A percentile compares a stretch with the other conserved stretches of the same genome.
Conservation (phyloP, 1,140 invertebrate species). For the Lepidostoma basale region DNA sequence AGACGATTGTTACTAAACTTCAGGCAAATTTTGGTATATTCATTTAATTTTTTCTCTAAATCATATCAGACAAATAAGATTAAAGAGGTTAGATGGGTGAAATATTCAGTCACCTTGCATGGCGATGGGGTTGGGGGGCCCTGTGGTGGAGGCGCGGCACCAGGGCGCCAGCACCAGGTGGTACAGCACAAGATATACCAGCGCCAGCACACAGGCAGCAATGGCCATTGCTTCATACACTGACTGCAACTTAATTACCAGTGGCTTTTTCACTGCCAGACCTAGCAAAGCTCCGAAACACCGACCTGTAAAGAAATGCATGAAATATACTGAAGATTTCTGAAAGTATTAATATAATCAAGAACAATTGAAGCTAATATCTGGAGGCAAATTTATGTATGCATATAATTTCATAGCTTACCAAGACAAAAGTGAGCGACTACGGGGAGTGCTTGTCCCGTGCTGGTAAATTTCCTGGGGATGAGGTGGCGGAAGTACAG, state of each 20-base stretch:
- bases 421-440: conserved; percentile 83
- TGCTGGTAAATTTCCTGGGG: conserved; percentile 78
- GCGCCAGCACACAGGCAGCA: conserved; percentile 65
- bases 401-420: conserved; percentile 42
- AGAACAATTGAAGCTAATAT: neutral
- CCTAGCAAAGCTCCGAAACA: conserved; percentile 69
- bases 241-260: conserved; percentile 50
- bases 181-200: conserved; percentile 72
- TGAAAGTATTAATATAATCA: neutral
- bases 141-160: conserved; percentile 67
- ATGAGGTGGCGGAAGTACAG: conserved; percentile 82
- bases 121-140: conserved; percentile 59
- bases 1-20: neutral
- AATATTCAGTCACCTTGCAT: conserved; percentile 50
- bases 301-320: conserved; percentile 59
- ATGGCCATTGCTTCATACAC: conserved; percentile 68
- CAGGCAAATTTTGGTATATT: neutral
- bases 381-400: neutral
- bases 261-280: conserved; percentile 57
- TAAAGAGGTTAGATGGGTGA: too few relatives aligned
- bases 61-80: too few relatives aligned
- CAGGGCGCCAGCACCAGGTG: conserved; percentile 72
- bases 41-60: neutral
- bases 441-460: conserved; percentile 81
- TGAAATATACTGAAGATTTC: neutral